Conservation (phyloP, 2,797 vertebrate species). For the Sebastes nivosus region DNA sequence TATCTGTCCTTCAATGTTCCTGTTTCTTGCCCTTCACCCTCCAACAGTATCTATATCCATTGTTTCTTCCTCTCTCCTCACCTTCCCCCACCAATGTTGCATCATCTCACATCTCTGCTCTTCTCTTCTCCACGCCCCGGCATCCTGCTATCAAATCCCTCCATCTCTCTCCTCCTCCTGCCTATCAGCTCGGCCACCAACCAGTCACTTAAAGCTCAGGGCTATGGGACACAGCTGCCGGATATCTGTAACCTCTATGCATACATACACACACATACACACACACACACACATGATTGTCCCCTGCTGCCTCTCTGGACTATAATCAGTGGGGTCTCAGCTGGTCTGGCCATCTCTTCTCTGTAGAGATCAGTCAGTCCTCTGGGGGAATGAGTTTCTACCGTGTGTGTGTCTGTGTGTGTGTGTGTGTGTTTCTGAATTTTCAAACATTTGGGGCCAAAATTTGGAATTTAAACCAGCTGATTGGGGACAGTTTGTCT, state of each 20-base stretch:
- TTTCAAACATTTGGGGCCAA: conserved; percentile 12
- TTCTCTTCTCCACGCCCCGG: conserved; percentile 9
- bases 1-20: background rate
- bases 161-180: conserved; percentile 39
- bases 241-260: conserved; percentile 55
- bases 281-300: conserved; percentile 8
- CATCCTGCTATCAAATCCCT: conserved; percentile 28
- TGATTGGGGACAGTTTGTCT: conserved; percentile 4
- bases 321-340: conserved; percentile 74
- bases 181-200: conserved; percentile 51
- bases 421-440: conserved; percentile 12
- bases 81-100: conserved; percentile 45
- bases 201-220: conserved; percentile 60
- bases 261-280: conserved; percentile 15
- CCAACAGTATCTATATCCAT: conserved; percentile 4
- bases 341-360: conserved; percentile 63
- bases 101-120: conserved; percentile 38
- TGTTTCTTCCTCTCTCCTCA: conserved; percentile 16
- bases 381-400: conserved; percentile 42
- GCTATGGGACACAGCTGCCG: conserved; percentile 65
- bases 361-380: conserved; percentile 60
- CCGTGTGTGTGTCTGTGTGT: background rate
- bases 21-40: conserved; percentile 15
- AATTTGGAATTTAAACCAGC: conserved; percentile 23
- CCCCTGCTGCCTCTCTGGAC: conserved; percentile 60